These are phyloP conservation scores for Neosilurus hyrtlii DNA, from an alignment of 2,797 vertebrate genomes.

Conservation along the genomic window DNA sequence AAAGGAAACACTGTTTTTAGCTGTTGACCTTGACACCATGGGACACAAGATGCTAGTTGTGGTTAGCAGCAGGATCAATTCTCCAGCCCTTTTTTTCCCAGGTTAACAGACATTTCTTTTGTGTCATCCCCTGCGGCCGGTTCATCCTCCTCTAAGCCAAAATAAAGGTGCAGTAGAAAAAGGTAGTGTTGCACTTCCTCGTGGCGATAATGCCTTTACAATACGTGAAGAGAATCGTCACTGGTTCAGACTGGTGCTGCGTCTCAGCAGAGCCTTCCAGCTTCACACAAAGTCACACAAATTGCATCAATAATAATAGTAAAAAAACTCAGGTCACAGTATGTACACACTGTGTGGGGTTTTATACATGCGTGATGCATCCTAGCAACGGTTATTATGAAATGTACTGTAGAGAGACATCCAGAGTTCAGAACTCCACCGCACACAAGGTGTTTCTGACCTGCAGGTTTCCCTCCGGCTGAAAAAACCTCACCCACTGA, in stretches of 20 bases:
- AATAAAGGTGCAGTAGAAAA: slow-evolving; percentile 48
- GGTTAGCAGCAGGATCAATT: slow-evolving; percentile 35
- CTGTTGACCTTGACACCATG: slow-evolving; percentile 38
- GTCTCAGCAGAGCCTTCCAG: not conserved
- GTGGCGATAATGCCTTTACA: slow-evolving; percentile 39
- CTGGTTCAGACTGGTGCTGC: slow-evolving; percentile 28
- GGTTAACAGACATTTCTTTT: slow-evolving; percentile 25
- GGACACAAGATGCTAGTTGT: slow-evolving; percentile 22
- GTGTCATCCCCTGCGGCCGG: slow-evolving; percentile 35
- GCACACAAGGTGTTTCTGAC: not conserved
- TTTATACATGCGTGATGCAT: not conserved
- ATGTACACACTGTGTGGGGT: no score
- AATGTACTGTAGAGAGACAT: not conserved
- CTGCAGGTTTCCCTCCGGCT: not conserved
- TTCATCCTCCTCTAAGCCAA: slow-evolving; percentile 29
- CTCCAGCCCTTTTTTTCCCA: slow-evolving; percentile 40
- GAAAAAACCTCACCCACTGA: not conserved
- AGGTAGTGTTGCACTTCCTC: slow-evolving; percentile 51
- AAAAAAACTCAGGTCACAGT: not conserved
- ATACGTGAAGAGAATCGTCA: slow-evolving; percentile 29
- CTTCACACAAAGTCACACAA: not conserved
- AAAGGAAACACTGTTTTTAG: slow-evolving; percentile 49
- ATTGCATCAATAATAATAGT: not conserved
- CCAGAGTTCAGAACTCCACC: not conserved
- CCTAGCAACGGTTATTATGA: not conserved